Evolutionary conservation across 2,113 vertebrate genomes (phyloP).

Genomic region (Amazona guildingii): DNA sequence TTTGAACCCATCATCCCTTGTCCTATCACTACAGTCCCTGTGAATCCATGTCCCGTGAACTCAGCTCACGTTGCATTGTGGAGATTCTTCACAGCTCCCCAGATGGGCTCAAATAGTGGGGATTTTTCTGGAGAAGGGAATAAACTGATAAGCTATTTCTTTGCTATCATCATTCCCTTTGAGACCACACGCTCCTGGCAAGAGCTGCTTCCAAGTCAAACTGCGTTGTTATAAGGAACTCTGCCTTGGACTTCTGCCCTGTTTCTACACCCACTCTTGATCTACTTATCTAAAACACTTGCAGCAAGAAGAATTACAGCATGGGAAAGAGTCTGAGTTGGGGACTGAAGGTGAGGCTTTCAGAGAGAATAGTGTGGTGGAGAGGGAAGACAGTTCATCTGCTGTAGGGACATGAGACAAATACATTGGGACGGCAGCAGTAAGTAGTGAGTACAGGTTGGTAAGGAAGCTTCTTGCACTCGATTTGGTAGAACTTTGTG

Average conservation of each 20-base stretch:
- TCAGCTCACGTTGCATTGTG: background rate
- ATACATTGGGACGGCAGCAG: background rate
- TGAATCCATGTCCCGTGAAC: background rate
- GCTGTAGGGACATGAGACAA: background rate
- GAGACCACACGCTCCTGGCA: constrained; percentile 42
- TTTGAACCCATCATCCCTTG: background rate
- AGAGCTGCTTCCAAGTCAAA: constrained; percentile 42
- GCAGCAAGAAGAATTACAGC: background rate
- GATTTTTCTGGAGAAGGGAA: constrained; percentile 2
- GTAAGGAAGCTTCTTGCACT: background rate
- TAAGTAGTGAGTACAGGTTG: background rate
- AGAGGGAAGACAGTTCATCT: background rate
- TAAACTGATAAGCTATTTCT: constrained; percentile 44
- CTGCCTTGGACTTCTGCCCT: constrained; percentile 48
- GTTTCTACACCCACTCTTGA: constrained; percentile 50
- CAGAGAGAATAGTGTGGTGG: background rate
- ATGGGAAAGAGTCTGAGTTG: background rate
- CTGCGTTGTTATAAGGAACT: constrained; percentile 14
- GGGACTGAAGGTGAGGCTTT: constrained; percentile 1
- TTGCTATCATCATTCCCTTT: constrained; percentile 14
- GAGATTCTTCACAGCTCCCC: background rate
- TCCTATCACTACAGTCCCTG: background rate
- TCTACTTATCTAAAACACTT: constrained; percentile 45
- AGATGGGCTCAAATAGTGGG: background rate
- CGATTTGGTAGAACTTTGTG: background rate